Base-by-base conservation (phyloP, 2,113 vertebrate species). In the Boulengeromyrus knoepffleri region DNA sequence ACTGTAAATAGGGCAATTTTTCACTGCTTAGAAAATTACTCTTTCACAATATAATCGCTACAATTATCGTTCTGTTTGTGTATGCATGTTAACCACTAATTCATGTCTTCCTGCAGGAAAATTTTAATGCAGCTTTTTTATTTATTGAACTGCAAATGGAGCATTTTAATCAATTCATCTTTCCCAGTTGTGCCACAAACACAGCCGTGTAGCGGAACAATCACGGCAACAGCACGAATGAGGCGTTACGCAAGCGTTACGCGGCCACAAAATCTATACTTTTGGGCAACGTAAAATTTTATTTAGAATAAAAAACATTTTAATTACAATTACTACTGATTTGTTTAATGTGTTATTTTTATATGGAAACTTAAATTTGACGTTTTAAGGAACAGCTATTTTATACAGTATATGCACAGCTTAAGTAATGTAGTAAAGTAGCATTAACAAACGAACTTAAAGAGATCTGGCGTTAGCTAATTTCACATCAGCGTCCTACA, bases 81-180 rank as follows among this genome's bases (percentile, higher is more conserved):
- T 53, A 88, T 87, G 89, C 62, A 91, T 49, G 80, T 85, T 74
- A 92, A 77, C 89, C 90, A 89, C 91, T 92, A 85, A 49, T 83
- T 91, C 83, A 84, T 89, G 66, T 92, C 89, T 39, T 90, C 47
- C 49, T 85, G 56, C 62, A 94, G 85, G 83, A 88, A 93, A 92
- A 87, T 92, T 91, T 90, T 90, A 92, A 91, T 91, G 91, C 31
- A 8, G 93, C 92, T 93, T 94, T 94, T 91, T 84, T 92, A 93
- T 95, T 95, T 90, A 94, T 90, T 90, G 90, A 88, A 89, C 88
- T 92, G 89, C 89, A 94, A 96, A 95, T 95, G 92, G 92, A 93
- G 31, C 94, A 92, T 94, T 92, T 31, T 92, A 94, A 93, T 94
- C 50, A 92, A 93, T 95, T 93, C 93, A 95, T 94, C 88, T 92